A percentile compares a stretch with the other conserved stretches of the same genome.
Conservation (phyloP, 2,888 invertebrate genomes). For the Cotesia congregata region DNA sequence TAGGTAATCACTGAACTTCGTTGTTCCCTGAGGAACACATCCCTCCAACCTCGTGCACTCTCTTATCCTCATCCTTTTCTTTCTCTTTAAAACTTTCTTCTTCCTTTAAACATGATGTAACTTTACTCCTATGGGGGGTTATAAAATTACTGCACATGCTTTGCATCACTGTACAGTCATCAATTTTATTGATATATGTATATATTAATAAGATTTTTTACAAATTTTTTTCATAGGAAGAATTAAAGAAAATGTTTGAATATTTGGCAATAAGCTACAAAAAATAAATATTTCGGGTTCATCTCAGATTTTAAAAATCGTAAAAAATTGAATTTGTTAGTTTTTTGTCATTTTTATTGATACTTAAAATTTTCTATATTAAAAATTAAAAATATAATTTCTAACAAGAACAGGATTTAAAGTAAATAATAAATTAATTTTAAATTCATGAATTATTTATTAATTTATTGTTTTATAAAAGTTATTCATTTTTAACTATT, state of each 20-base stretch:
- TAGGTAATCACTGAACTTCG: conserved; percentile 71
- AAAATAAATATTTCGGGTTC: background rate
- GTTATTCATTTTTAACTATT: no score
- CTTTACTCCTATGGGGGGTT: conserved; percentile 68
- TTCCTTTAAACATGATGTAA: conserved; percentile 63
- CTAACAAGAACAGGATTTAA: no score
- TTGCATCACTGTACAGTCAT: conserved; percentile 11
- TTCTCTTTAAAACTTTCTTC: conserved; percentile 35
- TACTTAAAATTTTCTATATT: no score
- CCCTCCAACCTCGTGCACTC: conserved; percentile 51
- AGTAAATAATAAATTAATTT: no score
- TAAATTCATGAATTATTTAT: no score
- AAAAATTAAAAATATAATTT: no score
- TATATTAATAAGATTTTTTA: background rate
- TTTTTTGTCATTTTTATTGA: no score
- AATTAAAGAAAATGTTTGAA: no score
- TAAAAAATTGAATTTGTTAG: no score
- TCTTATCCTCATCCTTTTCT: conserved; percentile 22
- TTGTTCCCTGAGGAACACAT: conserved; percentile 66
- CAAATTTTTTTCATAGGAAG: no score
- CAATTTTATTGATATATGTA: background rate
- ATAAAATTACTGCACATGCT: conserved; percentile 57
- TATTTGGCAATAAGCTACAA: background rate
- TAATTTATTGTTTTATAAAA: no score
- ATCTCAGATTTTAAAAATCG: no score